Evolutionary conservation across 2,888 invertebrate genomes (phyloP).

Genomic region (Eurytoma californica): DNA sequence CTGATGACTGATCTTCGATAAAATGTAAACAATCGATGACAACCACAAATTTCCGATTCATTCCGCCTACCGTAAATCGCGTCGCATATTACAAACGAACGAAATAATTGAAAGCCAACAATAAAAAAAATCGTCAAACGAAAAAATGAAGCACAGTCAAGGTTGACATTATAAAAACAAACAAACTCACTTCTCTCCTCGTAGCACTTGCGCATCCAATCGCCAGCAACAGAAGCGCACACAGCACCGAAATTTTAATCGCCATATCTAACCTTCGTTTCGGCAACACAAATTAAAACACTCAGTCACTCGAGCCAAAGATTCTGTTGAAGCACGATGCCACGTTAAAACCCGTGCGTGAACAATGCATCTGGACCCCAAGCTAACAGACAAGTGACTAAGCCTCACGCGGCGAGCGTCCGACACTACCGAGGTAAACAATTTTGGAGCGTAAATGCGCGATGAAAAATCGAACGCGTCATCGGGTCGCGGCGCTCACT

Average conservation of each 20-base stretch:
- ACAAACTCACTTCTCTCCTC: constrained; percentile 43
- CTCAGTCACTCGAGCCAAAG: background rate
- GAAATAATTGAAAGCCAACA: background rate
- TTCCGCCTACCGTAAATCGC: no score
- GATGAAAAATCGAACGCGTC: constrained; percentile 11
- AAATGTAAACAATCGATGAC: no score
- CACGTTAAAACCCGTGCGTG: background rate
- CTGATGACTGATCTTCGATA: no score
- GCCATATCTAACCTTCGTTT: background rate
- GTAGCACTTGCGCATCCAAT: background rate
- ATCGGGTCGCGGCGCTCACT: background rate
- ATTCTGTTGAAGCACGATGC: background rate
- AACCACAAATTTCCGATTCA: no score
- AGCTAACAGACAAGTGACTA: background rate
- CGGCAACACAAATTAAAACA: background rate
- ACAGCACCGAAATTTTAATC: background rate
- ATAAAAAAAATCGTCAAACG: background rate
- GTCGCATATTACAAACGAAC: no score
- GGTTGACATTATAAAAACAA: background rate
- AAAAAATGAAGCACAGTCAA: background rate
- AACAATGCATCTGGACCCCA: constrained; percentile 7
- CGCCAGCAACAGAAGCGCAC: background rate
- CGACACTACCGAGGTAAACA: background rate
- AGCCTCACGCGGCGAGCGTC: constrained; percentile 1
- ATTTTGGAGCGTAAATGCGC: background rate